Conservation (phyloP, 30 jellyfish, hydroid and myxozoan species). For the Phacellophora camtschatica region DNA sequence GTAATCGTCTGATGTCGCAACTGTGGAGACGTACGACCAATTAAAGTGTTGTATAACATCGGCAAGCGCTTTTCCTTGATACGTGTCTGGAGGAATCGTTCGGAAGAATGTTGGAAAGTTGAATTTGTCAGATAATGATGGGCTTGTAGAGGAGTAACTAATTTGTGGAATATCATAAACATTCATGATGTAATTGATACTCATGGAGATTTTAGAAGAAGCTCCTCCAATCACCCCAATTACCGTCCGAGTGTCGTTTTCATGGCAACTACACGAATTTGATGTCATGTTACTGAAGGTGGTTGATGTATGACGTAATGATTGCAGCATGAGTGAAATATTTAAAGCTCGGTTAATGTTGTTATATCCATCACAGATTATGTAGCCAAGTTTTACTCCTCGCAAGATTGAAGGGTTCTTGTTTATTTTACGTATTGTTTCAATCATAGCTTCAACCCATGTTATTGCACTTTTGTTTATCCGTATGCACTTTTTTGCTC, state of each 20-base stretch:
- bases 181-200: conserved; percentile 44
- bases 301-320: conserved; percentile 22
- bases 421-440: conserved; percentile 43
- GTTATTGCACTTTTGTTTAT: conserved; percentile 55
- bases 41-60: conserved; percentile 55
- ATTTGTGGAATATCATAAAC: conserved; percentile 74
- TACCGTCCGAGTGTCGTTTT: conserved; percentile 36
- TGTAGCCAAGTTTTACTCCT: conserved; percentile 58
- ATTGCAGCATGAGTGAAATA: conserved; percentile 27
- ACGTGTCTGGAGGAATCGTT: conserved; percentile 87
- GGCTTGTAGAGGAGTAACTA: conserved; percentile 88
- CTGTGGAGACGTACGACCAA: conserved; percentile 86
- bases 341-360: conserved; percentile 42
- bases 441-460: conserved; percentile 72
- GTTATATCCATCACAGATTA: conserved; percentile 57
- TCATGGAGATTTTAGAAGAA: conserved; percentile 62
- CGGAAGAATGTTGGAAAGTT: conserved; percentile 81
- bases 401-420: conserved; percentile 31
- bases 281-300: not conserved
- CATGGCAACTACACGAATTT: conserved; percentile 39
- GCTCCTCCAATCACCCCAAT: conserved; percentile 91
- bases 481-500: conserved; percentile 18
- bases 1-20: conserved; percentile 82
- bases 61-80: conserved; percentile 78
- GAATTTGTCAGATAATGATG: conserved; percentile 59